Evolutionary conservation across 2,888 invertebrate species (phyloP), one percentile per base, ranked within the genome.

Genomic region (Standfussiana lucernea): DNA sequence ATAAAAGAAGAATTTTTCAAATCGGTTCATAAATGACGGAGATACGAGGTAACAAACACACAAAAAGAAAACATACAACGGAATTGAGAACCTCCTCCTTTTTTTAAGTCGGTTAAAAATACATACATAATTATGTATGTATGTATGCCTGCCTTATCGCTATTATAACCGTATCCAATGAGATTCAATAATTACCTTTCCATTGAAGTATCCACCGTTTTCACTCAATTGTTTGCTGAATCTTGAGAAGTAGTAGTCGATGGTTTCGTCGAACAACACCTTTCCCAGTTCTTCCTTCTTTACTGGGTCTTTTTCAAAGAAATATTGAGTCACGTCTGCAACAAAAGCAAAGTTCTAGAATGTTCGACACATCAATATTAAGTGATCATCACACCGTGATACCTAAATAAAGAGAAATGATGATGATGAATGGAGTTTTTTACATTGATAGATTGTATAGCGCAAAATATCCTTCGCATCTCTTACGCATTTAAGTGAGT

Each of bases 141-240:
- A 24, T 11, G 50, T 50, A 50, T 50, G 24, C 50, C 50, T 50
- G 24, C 10, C 50, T 24, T 50, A 50, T 24, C 50, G 10, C 13
- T 56, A 13, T 28, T 56, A 59, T 28, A 28, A 59, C 3, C 32
- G 18, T 3, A 59, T 18, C 13, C 11, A 45, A 32, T 13, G n/a
- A 5, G 8, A 10, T 45, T 45, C 6, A 40, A 53, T 45, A 59
- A 4, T 75, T 90, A 95, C 95, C 93, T 95, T 94, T 87, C 93
- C 93, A 69, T 86, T 91, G 67, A 95, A 94, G 85, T 89, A 91
- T 70, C 95, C 95, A 10, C 94, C 93, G 73, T 93, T 93, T 6
- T 91, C 89, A 50, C 93, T 91, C 28, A 96, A 87, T 35, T 93
- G 91, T 72, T 93, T 93, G 79, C 94, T 95, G 79, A 96, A 95